Percentiles rank a stretch among this genome's conserved stretches.
Conservation (phyloP, 2,888 invertebrate species). For the Leptinotarsa haldemani region DNA sequence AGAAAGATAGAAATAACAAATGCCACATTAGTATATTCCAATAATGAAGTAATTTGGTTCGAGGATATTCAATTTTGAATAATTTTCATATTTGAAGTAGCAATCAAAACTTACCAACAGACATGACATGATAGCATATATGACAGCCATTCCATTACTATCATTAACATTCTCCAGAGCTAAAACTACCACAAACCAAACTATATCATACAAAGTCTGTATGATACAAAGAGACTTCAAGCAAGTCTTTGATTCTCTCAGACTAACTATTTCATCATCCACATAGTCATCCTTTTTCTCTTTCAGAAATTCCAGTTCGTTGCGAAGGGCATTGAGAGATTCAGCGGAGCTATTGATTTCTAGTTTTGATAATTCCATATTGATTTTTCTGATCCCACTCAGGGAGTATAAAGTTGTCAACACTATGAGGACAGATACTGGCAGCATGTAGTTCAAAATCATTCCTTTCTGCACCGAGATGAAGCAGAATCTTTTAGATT, state of each 20-base stretch:
- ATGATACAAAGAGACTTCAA: slow-evolving; percentile 74
- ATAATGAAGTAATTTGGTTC: background rate
- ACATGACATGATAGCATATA: slow-evolving; percentile 71
- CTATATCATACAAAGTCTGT: slow-evolving; percentile 77
- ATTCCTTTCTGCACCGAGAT: slow-evolving; percentile 82
- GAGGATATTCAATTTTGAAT: background rate
- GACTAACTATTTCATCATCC: slow-evolving; percentile 61
- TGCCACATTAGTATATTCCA: too few relatives aligned
- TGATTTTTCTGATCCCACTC: slow-evolving; percentile 67
- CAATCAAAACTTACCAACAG: slow-evolving; percentile 68
- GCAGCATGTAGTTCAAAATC: slow-evolving; percentile 81
- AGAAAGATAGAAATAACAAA: too few relatives aligned
- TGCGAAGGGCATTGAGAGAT: slow-evolving; percentile 60
- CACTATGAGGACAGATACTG: slow-evolving; percentile 75
- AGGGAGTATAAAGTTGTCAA: slow-evolving; percentile 74
- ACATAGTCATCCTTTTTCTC: slow-evolving; percentile 54
- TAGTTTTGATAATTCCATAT: slow-evolving; percentile 63
- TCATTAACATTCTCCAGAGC: slow-evolving; percentile 76
- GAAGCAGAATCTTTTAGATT: slow-evolving; percentile 80
- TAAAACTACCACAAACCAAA: slow-evolving; percentile 81
- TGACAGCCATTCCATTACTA: slow-evolving; percentile 72
- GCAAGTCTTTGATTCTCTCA: slow-evolving; percentile 72
- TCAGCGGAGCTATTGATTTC: slow-evolving; percentile 63
- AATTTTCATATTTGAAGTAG: background rate
- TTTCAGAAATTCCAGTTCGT: slow-evolving; percentile 58